Conservation (phyloP, 2,113 vertebrate species). For the Bos javanicus region DNA sequence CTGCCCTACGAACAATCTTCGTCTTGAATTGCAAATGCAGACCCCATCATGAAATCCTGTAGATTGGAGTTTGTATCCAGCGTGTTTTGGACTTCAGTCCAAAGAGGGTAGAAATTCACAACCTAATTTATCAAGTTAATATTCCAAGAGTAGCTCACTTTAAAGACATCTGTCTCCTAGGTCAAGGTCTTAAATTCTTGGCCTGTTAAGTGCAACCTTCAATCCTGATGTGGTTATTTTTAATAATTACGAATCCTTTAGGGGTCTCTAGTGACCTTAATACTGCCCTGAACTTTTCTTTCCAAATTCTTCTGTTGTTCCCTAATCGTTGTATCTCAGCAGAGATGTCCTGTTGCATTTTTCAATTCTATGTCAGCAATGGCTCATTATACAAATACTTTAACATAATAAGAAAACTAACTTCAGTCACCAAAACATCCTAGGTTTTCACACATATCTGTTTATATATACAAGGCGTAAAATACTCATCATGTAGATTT, state of each 20-base stretch:
- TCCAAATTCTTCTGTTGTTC: neutral
- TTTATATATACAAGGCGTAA: neutral
- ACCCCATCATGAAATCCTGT: neutral
- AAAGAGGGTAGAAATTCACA: neutral
- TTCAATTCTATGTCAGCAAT: neutral
- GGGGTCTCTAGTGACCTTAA: neutral
- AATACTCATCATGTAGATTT: neutral
- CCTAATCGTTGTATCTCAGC: neutral
- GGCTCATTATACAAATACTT: neutral
- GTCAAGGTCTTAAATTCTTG: constrained; percentile 37
- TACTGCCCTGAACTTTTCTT: neutral
- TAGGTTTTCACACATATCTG: neutral
- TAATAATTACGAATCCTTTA: constrained; percentile 9
- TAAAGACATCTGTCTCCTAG: neutral
- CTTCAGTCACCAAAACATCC: neutral
- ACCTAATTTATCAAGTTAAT: constrained; percentile 48
- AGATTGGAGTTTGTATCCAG: neutral
- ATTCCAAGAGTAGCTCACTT: constrained; percentile 22
- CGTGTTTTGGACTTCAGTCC: neutral
- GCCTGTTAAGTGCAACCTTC: constrained; percentile 1
- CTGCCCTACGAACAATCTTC: neutral
- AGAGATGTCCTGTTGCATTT: neutral
- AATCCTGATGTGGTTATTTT: constrained; percentile 30
- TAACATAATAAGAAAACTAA: neutral
- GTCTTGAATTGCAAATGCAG: neutral